Percentiles rank a stretch among this genome's conserved stretches.
Conservation (phyloP, 2,888 invertebrate species). For the Drosophila neoperkinsi region DNA sequence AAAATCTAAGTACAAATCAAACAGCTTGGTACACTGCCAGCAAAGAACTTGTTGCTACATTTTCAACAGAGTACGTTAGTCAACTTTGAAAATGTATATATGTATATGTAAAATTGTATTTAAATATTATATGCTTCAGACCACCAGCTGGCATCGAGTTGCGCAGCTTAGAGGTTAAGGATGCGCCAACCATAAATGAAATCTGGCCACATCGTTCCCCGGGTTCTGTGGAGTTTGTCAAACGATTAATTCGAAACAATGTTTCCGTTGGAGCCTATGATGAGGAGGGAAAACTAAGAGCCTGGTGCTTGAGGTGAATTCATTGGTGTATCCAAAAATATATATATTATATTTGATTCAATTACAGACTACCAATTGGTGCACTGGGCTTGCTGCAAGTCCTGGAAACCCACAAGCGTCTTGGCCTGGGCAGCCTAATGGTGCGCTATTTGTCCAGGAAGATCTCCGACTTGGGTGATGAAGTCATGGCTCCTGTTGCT, state of each 20-base stretch:
- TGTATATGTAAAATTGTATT: too few relatives aligned
- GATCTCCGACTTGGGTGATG: slow-evolving; percentile 64
- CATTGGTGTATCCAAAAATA: too few relatives aligned
- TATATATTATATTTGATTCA: background rate
- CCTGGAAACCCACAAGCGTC: slow-evolving; percentile 69
- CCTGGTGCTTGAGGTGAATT: slow-evolving; percentile 79
- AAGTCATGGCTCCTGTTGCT: slow-evolving; percentile 78
- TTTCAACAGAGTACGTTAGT: too few relatives aligned
- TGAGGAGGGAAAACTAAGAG: slow-evolving; percentile 65
- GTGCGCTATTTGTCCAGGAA: slow-evolving; percentile 74
- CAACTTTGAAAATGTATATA: too few relatives aligned
- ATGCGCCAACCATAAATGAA: slow-evolving; percentile 69
- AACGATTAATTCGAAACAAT: slow-evolving; percentile 67
- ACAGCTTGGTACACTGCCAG: too few relatives aligned
- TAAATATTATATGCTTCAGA: too few relatives aligned
- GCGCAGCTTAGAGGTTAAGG: slow-evolving; percentile 38
- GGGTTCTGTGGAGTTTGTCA: slow-evolving; percentile 63
- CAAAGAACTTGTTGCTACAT: too few relatives aligned
- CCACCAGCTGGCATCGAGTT: slow-evolving; percentile 66
- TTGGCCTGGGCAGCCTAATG: slow-evolving; percentile 75
- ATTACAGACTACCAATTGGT: slow-evolving; percentile 69
- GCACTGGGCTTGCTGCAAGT: slow-evolving; percentile 80
- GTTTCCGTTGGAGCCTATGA: slow-evolving; percentile 75
- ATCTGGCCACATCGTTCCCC: slow-evolving; percentile 74
- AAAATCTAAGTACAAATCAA: too few relatives aligned